Conservation (phyloP, 2,888 invertebrate genomes). For the Eristalis arbustorum region DNA sequence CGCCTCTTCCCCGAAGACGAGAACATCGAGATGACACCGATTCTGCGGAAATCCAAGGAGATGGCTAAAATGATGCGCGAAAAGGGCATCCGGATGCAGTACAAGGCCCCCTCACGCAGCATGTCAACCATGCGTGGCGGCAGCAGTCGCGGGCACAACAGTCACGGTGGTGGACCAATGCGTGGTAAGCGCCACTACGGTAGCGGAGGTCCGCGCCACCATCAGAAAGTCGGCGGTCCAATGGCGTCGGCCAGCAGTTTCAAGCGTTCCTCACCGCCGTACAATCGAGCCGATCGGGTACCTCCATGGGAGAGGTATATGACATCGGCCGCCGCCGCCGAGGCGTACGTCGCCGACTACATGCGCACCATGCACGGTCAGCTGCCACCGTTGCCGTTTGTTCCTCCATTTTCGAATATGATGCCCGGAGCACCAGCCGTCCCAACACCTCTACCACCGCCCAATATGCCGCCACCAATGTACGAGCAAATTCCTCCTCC, state of each 20-base stretch:
- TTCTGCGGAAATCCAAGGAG: constrained; percentile 92
- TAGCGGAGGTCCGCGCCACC: constrained; percentile 73
- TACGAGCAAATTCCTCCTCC: constrained; percentile 87
- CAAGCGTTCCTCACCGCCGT: constrained; percentile 83
- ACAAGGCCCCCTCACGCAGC: constrained; percentile 82
- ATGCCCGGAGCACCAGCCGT: constrained; percentile 85
- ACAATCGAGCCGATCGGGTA: constrained; percentile 82
- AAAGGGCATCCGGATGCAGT: constrained; percentile 79
- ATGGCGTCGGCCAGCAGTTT: constrained; percentile 71
- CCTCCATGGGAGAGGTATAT: constrained; percentile 84
- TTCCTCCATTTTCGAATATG: constrained; percentile 85
- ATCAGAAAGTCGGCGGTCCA: constrained; percentile 72
- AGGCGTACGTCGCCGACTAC: constrained; percentile 93
- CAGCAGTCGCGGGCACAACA: constrained; percentile 81
- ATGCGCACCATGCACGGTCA: constrained; percentile 94
- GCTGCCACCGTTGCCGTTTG: constrained; percentile 91
- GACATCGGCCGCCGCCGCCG: constrained; percentile 86
- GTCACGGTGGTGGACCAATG: constrained; percentile 78
- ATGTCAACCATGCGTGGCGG: constrained; percentile 78
- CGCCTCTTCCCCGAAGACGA: constrained; percentile 96
- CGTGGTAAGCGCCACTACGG: constrained; percentile 83
- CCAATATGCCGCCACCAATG: constrained; percentile 82
- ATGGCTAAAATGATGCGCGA: constrained; percentile 85
- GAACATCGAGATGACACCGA: constrained; percentile 93
- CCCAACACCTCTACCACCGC: constrained; percentile 77